Percentiles rank a stretch among this genome's conserved stretches.
phyloP scores from a whole-genome alignment of 2,113 vertebrate genomes.

The Microcebus jonahi region DNA sequence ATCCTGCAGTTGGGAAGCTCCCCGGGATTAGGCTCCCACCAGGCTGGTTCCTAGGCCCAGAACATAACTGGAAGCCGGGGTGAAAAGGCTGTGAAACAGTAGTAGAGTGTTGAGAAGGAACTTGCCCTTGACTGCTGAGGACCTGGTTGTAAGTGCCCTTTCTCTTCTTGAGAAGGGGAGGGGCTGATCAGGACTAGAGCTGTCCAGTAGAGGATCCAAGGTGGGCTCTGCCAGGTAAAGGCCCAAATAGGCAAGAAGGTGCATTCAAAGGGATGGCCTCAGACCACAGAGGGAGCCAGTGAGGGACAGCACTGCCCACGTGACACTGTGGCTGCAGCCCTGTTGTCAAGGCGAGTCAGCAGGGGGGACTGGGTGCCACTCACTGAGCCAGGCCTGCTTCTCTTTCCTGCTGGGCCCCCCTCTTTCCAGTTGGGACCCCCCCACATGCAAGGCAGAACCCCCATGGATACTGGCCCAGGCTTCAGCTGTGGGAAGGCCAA shows the following conservation, averaged over 20 bases:
- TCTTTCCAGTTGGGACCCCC: not conserved
- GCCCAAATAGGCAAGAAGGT: not conserved
- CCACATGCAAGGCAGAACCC: not conserved
- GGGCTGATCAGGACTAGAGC: not conserved
- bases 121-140: not conserved
- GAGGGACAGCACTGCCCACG: not conserved
- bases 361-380: conserved; percentile 5
- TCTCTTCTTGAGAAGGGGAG: not conserved
- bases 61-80: not conserved
- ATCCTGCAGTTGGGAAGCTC: conserved; percentile 79
- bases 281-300: not conserved
- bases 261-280: not conserved
- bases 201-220: not conserved
- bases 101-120: not conserved
- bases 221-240: not conserved
- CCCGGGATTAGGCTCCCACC: conserved; percentile 70
- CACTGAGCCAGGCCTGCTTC: not conserved
- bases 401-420: not conserved
- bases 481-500: not conserved
- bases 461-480: not conserved
- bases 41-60: not conserved
- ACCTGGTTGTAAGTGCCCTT: not conserved
- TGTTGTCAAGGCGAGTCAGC: accelerated
- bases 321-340: not conserved
- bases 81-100: not conserved